Percentiles rank a stretch among this genome's conserved stretches.
Conservation (phyloP, 2,113 vertebrate species). For the Oreochromis tanganicae region DNA sequence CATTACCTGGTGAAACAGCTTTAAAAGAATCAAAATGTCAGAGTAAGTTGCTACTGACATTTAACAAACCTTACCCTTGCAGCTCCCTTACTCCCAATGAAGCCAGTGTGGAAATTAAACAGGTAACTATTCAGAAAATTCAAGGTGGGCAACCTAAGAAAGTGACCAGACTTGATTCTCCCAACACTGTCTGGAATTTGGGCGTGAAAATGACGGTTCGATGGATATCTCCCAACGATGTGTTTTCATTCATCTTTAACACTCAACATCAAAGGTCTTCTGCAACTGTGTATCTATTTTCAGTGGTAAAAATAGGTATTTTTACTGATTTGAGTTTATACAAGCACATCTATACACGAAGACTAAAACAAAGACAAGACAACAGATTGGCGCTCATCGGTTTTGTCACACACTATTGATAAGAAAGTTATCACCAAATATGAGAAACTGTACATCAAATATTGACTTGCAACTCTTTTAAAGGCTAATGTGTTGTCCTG, state of each 20-base stretch:
- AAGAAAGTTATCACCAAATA: not conserved
- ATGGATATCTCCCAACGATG: not conserved
- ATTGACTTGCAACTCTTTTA: not conserved
- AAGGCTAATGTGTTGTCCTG: not conserved
- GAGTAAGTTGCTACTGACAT: not conserved
- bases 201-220: fast-evolving
- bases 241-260: not conserved
- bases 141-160: not conserved
- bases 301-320: fast-evolving
- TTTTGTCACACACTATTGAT: not conserved
- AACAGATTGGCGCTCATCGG: not conserved
- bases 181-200: not conserved
- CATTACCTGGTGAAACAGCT: not conserved
- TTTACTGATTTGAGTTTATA: not conserved
- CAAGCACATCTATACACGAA: fast-evolving
- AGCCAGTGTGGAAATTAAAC: not conserved
- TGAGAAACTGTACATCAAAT: not conserved
- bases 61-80: not conserved
- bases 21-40: not conserved
- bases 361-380: not conserved
- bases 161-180: not conserved
- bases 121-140: not conserved
- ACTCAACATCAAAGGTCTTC: not conserved
- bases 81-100: not conserved
- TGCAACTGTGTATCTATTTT: not conserved